Evolutionary conservation across 1,140 invertebrate species (phyloP).

Genomic region (Procambarus clarkii): DNA sequence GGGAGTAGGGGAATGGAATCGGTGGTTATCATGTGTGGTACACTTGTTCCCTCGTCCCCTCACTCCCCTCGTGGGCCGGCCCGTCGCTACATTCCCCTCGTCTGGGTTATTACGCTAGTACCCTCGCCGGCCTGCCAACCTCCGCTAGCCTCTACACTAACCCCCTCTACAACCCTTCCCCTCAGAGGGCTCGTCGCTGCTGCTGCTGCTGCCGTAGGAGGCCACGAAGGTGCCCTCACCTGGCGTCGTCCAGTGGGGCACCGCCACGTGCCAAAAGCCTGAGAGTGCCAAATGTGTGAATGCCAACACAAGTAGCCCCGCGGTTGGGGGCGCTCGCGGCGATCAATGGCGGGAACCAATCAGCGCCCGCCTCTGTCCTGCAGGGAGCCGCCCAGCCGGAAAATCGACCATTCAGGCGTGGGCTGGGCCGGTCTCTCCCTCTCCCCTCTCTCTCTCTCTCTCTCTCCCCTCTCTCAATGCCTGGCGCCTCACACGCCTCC

Average conservation of each 20-base stretch:
- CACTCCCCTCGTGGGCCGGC: too few species aligned
- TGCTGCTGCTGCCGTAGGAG: too few species aligned
- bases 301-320: conserved; percentile 21
- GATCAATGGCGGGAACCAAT: conserved; percentile 65
- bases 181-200: too few species aligned
- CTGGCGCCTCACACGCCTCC: background rate
- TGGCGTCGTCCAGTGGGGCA: background rate
- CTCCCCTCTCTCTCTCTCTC: conserved; percentile 28
- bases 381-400: conserved; percentile 60
- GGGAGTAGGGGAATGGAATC: background rate
- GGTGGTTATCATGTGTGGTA: background rate
- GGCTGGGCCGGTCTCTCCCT: conserved; percentile 24
- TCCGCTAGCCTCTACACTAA: too few species aligned
- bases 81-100: background rate
- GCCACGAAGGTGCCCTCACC: too few species aligned
- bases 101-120: background rate
- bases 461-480: background rate
- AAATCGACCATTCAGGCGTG: conserved; percentile 64
- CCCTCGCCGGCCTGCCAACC: background rate
- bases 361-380: conserved; percentile 61
- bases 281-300: background rate
- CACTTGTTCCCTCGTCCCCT: background rate
- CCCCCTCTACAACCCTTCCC: too few species aligned
- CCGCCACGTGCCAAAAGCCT: background rate
- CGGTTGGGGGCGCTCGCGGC: background rate